Percentiles rank a stretch among this genome's conserved stretches.
Conservation (phyloP, 2,113 vertebrate species). For the Panthera uncia region DNA sequence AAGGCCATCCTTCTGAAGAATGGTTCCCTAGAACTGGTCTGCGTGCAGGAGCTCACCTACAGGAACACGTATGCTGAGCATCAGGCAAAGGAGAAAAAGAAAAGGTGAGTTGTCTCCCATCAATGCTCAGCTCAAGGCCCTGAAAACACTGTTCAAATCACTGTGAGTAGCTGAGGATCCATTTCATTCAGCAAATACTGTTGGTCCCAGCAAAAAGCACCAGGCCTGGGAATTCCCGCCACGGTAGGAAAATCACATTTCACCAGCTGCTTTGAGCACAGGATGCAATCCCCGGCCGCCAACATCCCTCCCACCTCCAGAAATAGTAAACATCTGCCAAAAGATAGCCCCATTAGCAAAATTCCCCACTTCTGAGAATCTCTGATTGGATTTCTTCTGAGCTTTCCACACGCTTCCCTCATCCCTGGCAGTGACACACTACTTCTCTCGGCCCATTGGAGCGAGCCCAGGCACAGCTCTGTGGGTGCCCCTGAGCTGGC, state of each 20-base stretch:
- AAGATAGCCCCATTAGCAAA: background rate
- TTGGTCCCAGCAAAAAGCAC: background rate
- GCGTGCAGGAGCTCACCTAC: rapidly evolving
- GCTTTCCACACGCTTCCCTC: background rate
- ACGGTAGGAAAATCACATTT: background rate
- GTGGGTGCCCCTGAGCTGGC: background rate
- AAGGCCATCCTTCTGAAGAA: background rate
- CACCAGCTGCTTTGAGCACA: constrained; percentile 33
- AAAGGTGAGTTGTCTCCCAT: background rate
- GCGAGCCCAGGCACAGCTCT: background rate
- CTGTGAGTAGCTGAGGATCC: background rate
- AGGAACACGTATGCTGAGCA: rapidly evolving
- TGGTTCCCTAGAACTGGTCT: background rate
- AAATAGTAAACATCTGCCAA: constrained; percentile 46
- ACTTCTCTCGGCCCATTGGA: background rate
- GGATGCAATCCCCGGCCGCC: background rate
- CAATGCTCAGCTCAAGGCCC: background rate
- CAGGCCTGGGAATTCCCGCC: background rate
- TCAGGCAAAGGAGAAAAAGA: background rate
- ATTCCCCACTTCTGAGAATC: background rate
- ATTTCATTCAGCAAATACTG: background rate
- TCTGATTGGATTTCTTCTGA: background rate
- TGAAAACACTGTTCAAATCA: background rate
- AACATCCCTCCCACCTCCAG: background rate
- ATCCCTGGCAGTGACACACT: background rate